Evolutionary conservation across 1,140 invertebrate species (phyloP).

Genomic region (Magallana ariakensis): DNA sequence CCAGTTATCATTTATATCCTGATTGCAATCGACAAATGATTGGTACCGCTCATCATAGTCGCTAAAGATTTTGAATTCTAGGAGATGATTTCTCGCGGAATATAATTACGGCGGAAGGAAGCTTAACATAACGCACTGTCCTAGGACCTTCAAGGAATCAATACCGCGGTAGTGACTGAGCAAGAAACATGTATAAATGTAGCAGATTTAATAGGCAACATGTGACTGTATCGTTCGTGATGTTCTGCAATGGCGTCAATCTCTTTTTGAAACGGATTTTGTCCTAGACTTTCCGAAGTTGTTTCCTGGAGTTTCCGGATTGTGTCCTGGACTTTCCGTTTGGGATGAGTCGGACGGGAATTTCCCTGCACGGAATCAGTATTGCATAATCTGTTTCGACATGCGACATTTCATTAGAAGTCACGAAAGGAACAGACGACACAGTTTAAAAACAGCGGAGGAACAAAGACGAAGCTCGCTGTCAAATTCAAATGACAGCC

Average conservation of each 20-base stretch:
- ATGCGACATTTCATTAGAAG: conserved; percentile 15
- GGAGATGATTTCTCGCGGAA: background rate
- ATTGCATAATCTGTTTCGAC: background rate
- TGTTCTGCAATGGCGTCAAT: background rate
- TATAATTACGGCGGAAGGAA: background rate
- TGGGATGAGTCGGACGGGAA: background rate
- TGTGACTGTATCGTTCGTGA: background rate
- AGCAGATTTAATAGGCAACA: conserved; percentile 1
- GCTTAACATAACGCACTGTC: background rate
- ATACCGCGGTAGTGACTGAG: background rate
- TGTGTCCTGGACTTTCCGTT: background rate
- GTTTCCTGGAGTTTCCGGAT: background rate
- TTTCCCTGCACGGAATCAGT: background rate
- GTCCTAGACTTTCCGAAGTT: background rate
- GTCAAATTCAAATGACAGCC: background rate
- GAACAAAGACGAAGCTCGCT: background rate
- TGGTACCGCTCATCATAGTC: background rate
- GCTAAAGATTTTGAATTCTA: background rate
- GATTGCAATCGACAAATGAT: no score
- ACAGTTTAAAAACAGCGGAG: background rate
- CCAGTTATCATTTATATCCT: no score
- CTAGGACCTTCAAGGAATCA: background rate
- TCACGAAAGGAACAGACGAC: background rate
- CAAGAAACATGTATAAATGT: background rate
- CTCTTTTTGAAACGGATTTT: background rate